Base-by-base conservation (phyloP, 2,113 vertebrate genomes). In the Lathamus discolor region DNA sequence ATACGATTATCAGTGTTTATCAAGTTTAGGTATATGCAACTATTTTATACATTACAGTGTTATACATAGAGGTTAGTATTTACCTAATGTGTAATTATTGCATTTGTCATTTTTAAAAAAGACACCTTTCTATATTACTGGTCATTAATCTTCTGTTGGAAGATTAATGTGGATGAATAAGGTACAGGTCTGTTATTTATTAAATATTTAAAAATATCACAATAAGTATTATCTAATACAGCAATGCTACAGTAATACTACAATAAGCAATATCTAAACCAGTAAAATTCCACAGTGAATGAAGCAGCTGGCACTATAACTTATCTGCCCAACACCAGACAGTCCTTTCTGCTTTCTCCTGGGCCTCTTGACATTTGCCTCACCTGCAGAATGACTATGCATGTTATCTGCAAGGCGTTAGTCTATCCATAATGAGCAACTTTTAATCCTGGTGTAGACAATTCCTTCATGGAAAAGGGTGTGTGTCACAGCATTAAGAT, bases 321-420 rank as follows among this genome's bases (percentile, higher is more conserved):
- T 92, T 28, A 0, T n/a, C 77, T 75, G 49, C 59, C 44, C 46
- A 28, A 41, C 18, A 57, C 31, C 78, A 77, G 63, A 43, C 17
- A 23, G 39, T 66, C 14, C 29, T 57, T 88, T 79, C 62, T 84
- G 55, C 33, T 92, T 88, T 79, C 74, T 84, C 57, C 37, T 48
- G 33, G 75, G 87, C 66, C 67, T 57, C 0, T 39, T 93, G 82
- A 78, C 70, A 54, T 87, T 93, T 91, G 49, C 82, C 46, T 95
- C 2, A 5, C 66, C 91, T 44, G 82, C 81, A 90, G 74, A 91
- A 95, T 94, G 92, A 87, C 95, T 96, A 1, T 96, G 93, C 83
- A 75, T 85, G 66, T 87, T 89, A 52, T 79, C 90, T 85, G 62
- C 41, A 64, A 91, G 35, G 43, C 62, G 16, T 89, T 79, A 89